phyloP scores from a whole-genome alignment of 2,888 invertebrate species.

The Belgica antarctica region DNA sequence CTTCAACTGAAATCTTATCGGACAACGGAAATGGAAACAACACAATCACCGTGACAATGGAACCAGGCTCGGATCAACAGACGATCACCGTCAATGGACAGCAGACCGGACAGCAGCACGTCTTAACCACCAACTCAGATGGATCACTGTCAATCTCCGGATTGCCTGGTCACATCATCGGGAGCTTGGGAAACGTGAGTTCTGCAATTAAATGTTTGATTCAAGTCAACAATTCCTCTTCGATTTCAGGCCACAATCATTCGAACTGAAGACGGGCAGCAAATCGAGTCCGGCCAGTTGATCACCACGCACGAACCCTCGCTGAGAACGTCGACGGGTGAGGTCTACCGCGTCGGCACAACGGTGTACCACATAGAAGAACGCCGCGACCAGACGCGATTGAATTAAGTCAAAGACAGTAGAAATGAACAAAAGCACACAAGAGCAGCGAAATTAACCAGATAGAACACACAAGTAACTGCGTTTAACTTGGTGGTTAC shows the following conservation, averaged over 20 bases:
- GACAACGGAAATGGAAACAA: slow-evolving; percentile 48
- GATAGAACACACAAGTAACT: not conserved
- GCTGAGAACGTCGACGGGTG: slow-evolving; percentile 46
- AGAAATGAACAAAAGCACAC: slow-evolving; percentile 8
- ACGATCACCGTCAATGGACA: slow-evolving; percentile 43
- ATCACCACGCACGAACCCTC: slow-evolving; percentile 47
- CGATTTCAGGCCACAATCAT: slow-evolving; percentile 56
- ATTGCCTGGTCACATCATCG: slow-evolving; percentile 53
- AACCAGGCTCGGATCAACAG: slow-evolving; percentile 42
- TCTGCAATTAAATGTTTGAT: not conserved
- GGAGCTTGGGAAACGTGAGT: slow-evolving; percentile 53
- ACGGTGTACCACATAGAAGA: slow-evolving; percentile 47
- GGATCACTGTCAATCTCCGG: slow-evolving; percentile 54
- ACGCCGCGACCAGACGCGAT: slow-evolving; percentile 43
- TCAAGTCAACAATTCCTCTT: slow-evolving; percentile 46
- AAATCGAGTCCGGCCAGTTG: slow-evolving; percentile 46
- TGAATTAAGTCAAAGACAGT: slow-evolving; percentile 29
- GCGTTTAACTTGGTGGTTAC: not conserved
- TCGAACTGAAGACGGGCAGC: slow-evolving; percentile 55
- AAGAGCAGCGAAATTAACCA: not conserved
- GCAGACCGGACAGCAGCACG: slow-evolving; percentile 48
- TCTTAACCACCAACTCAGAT: slow-evolving; percentile 55
- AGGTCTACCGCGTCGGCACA: slow-evolving; percentile 46
- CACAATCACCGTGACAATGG: slow-evolving; percentile 48
- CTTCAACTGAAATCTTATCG: slow-evolving; percentile 46